Conservation (phyloP, 2,888 invertebrate species). For the Rhaphigaster nebulosa region DNA sequence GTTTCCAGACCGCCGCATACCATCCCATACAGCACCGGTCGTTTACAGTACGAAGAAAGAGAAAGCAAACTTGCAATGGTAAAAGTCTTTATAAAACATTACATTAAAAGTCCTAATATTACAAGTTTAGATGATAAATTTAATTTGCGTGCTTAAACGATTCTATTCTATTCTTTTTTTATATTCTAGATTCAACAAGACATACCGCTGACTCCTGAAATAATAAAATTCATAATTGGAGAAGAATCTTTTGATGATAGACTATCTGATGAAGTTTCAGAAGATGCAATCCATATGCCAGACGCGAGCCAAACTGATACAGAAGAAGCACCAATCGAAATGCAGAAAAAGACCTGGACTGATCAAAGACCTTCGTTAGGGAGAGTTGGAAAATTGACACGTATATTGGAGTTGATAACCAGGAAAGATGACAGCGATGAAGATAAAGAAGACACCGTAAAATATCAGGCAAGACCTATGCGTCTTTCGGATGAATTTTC, state of each 20-base stretch:
- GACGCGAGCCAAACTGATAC: not conserved
- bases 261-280: not conserved
- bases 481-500: not conserved
- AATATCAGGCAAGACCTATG: not conserved
- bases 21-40: not conserved
- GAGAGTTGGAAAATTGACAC: not conserved
- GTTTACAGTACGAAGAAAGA: not conserved
- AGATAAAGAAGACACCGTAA: not conserved
- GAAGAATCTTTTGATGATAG: not conserved
- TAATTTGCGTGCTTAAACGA: not conserved
- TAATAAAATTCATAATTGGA: not conserved
- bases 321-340: not conserved
- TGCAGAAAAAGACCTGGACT: not conserved
- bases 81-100: not conserved
- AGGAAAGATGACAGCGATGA: not conserved
- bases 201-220: not conserved
- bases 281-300: not conserved
- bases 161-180: too few species aligned
- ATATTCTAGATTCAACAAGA: not conserved
- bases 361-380: not conserved
- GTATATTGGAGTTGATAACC: not conserved
- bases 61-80: not conserved
- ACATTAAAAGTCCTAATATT: not conserved
- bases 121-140: not conserved
- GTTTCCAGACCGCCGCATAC: not conserved